A percentile compares a stretch with the other conserved stretches of the same genome.
These are phyloP conservation scores for Xyliphius kryptos DNA, from an alignment of 2,113 vertebrate genomes.

Conservation along the genomic window DNA sequence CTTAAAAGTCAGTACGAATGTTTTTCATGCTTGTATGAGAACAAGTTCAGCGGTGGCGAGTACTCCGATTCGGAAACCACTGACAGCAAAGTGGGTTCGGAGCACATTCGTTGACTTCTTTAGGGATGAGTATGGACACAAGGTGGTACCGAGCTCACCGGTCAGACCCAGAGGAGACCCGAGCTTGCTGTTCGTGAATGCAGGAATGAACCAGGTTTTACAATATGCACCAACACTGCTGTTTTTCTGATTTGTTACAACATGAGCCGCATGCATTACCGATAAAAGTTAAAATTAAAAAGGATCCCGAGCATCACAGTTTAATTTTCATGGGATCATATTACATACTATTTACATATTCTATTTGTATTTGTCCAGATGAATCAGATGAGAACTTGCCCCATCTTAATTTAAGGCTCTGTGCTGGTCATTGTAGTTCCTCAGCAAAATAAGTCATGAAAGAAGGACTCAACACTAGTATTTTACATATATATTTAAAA, in stretches of 20 bases:
- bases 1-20: constrained; percentile 6
- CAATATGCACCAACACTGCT: neutral
- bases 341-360: too few species aligned
- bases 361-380: too few species aligned
- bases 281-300: too few species aligned
- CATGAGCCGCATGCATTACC: neutral
- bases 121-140: constrained; percentile 69
- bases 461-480: too few species aligned
- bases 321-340: too few species aligned
- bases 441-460: too few species aligned
- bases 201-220: constrained; percentile 95
- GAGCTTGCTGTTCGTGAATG: constrained; percentile 85
- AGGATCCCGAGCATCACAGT: too few species aligned
- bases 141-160: constrained; percentile 71
- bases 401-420: too few species aligned
- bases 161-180: constrained; percentile 84
- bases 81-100: constrained; percentile 47
- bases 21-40: neutral
- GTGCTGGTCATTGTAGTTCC: too few species aligned
- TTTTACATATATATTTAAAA: too few species aligned
- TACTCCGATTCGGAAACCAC: neutral
- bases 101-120: constrained; percentile 71
- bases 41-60: neutral
- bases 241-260: neutral
- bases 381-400: too few species aligned